phyloP scores from a whole-genome alignment of 1,140 invertebrate species.

The Drosophila persimilis region DNA sequence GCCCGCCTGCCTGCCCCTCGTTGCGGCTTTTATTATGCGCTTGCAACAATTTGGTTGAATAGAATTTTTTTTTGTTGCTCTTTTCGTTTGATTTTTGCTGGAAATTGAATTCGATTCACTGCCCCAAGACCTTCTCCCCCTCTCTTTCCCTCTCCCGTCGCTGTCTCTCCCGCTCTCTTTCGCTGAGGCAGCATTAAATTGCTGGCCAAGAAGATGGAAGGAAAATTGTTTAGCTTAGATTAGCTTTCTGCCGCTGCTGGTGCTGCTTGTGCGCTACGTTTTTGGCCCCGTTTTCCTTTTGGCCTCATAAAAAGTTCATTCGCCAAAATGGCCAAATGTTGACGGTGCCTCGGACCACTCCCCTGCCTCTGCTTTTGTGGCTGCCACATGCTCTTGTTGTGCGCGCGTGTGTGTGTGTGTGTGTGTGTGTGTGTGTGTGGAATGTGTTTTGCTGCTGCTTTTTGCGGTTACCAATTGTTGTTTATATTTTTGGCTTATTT shows the following conservation, averaged over 20 bases:
- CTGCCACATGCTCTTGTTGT: too few relatives aligned
- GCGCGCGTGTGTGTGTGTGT: too few relatives aligned
- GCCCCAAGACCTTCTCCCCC: neutral
- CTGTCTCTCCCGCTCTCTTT: constrained; percentile 9
- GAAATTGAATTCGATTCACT: constrained; percentile 63
- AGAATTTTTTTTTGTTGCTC: constrained; percentile 42
- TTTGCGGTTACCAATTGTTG: constrained; percentile 68
- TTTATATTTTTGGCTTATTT: constrained; percentile 73
- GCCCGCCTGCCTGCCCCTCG: neutral
- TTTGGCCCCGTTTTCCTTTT: constrained; percentile 18
- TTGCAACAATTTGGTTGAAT: constrained; percentile 61
- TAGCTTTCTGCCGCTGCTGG: constrained; percentile 29
- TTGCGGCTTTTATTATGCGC: constrained; percentile 44
- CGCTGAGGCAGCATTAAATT: constrained; percentile 51
- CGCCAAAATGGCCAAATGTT: constrained; percentile 70
- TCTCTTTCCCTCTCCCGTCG: neutral
- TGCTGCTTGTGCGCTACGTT: constrained; percentile 12
- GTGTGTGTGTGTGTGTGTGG: constrained; percentile 4
- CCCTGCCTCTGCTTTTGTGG: constrained; percentile 11
- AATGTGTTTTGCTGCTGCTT: constrained; percentile 9
- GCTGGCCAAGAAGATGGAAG: constrained; percentile 33
- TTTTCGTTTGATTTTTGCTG: constrained; percentile 49
- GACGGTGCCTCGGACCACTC: constrained; percentile 30
- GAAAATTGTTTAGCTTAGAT: constrained; percentile 63
- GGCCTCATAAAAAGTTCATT: constrained; percentile 73